Evolutionary conservation across 2,888 invertebrate species (phyloP).

Genomic region (Steinernema hermaphroditum): DNA sequence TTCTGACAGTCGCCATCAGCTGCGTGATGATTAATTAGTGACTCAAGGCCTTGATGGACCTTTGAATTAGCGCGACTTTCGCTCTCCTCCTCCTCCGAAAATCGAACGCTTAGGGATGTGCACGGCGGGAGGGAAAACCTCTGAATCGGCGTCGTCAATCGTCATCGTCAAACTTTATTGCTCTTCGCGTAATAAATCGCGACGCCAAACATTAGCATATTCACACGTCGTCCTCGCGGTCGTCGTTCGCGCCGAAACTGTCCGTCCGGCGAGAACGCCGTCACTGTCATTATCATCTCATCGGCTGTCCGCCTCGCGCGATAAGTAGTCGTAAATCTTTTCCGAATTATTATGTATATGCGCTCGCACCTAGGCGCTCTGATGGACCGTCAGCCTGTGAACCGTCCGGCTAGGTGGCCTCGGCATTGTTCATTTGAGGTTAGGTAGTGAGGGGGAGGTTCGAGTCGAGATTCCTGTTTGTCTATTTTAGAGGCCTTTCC

Average conservation of each 20-base stretch:
- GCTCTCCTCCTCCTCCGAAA: too few relatives aligned
- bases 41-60: conserved; percentile 6
- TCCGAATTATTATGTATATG: conserved; percentile 20
- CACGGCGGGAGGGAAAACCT: background rate
- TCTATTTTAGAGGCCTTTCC: too few relatives aligned
- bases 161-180: conserved; percentile 11
- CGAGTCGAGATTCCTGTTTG: too few relatives aligned
- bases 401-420: background rate
- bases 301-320: background rate
- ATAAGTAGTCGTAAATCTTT: conserved; percentile 21
- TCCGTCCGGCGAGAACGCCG: conserved; percentile 13
- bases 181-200: conserved; percentile 25
- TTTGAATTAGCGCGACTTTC: background rate
- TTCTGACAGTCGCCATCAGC: conserved; percentile 8
- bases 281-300: conserved; percentile 26
- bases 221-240: background rate
- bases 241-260: conserved; percentile 11
- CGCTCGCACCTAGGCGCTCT: conserved; percentile 4
- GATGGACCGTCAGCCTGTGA: background rate
- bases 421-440: background rate
- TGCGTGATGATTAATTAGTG: conserved; percentile 26
- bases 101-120: too few relatives aligned
- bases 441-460: too few relatives aligned
- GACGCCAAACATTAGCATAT: conserved; percentile 26
- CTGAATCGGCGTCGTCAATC: background rate